These are phyloP conservation scores for Clytia hemisphaerica DNA, from an alignment of 30 jellyfish, hydroid and myxozoan species.

Conservation along the genomic window DNA sequence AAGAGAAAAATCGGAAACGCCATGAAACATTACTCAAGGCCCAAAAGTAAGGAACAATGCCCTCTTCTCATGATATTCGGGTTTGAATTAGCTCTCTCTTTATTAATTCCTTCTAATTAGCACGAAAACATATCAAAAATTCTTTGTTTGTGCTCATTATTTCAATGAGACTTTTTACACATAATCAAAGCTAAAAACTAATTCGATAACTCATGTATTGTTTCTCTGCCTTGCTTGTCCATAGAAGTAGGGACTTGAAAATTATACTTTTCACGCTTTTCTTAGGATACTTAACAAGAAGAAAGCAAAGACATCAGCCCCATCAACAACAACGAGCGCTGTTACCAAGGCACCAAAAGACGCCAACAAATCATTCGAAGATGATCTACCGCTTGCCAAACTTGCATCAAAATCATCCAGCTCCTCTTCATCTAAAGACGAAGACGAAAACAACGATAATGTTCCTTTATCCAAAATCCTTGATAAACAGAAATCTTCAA, in stretches of 20 bases:
- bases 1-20: constrained; percentile 70
- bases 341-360: neutral
- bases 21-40: constrained; percentile 47
- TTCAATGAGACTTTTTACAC: too few relatives aligned
- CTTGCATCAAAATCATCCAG: constrained; percentile 6
- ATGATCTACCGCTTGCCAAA: constrained; percentile 22
- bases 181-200: too few relatives aligned
- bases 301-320: neutral
- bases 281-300: constrained; percentile 21
- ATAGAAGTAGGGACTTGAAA: too few relatives aligned
- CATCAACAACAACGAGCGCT: neutral
- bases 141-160: too few relatives aligned
- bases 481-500: neutral
- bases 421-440: neutral
- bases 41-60: constrained; percentile 47
- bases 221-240: too few relatives aligned
- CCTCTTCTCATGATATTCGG: neutral
- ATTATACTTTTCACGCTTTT: too few relatives aligned
- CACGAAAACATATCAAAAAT: too few relatives aligned
- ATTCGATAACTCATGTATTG: too few relatives aligned
- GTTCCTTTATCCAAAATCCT: neutral
- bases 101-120: too few relatives aligned
- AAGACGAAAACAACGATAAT: neutral
- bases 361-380: constrained; percentile 25
- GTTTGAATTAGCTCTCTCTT: too few relatives aligned